phyloP scores from a whole-genome alignment of 2,888 invertebrate species.

The Zeuzera pyrina region DNA sequence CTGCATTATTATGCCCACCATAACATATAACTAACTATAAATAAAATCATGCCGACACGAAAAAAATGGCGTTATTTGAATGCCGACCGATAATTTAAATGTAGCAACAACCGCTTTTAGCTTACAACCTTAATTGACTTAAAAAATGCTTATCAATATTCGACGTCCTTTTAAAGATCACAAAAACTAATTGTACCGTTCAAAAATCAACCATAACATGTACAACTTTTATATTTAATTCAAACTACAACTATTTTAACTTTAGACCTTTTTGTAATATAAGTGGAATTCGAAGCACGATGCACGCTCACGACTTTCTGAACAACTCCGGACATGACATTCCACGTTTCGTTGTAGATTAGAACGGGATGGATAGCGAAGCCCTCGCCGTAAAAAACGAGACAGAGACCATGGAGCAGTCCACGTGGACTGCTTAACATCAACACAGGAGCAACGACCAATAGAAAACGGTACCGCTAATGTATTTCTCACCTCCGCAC shows the following conservation, averaged over 20 bases:
- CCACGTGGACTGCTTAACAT: constrained; percentile 73
- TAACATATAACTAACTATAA: constrained; percentile 62
- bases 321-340: constrained; percentile 74
- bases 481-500: constrained; percentile 75
- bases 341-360: constrained; percentile 73
- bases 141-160: constrained; percentile 71
- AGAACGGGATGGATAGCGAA: constrained; percentile 68
- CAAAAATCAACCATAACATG: constrained; percentile 29
- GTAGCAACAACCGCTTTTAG: constrained; percentile 74
- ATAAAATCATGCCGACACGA: constrained; percentile 71
- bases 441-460: constrained; percentile 72
- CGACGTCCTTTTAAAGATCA: constrained; percentile 27
- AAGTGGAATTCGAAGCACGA: constrained; percentile 60
- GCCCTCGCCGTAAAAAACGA: constrained; percentile 64
- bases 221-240: constrained; percentile 12
- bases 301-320: constrained; percentile 74
- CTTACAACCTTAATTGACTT: constrained; percentile 74
- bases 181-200: constrained; percentile 13
- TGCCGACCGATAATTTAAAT: constrained; percentile 73
- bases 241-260: constrained; percentile 19
- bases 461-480: constrained; percentile 73
- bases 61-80: constrained; percentile 72
- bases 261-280: constrained; percentile 42
- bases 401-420: constrained; percentile 64
- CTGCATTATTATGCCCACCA: constrained; percentile 44